A percentile compares a stretch with the other conserved stretches of the same genome.
Evolutionary conservation across 2,113 vertebrate genomes (phyloP).

Genomic region (Sporophila hypoxantha): DNA sequence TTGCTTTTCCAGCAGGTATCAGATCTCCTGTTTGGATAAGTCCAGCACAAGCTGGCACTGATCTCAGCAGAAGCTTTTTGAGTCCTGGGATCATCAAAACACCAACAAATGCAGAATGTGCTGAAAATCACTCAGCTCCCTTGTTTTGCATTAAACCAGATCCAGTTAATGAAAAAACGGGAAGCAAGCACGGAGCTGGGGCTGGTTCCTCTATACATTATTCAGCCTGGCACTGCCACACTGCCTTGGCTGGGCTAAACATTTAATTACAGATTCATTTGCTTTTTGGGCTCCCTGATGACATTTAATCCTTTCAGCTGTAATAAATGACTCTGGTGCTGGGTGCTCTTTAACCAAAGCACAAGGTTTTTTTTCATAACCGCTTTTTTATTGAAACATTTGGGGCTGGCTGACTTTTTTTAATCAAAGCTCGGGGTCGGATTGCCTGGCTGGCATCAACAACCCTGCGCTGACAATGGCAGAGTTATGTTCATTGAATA

Average conservation of each 20-base stretch:
- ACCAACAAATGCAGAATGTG: not conserved
- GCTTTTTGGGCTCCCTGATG: constrained; percentile 43
- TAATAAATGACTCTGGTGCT: constrained; percentile 22
- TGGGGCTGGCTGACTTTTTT: constrained; percentile 20
- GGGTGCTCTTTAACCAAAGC: constrained; percentile 45
- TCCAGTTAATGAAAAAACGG: not conserved
- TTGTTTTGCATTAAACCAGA: not conserved
- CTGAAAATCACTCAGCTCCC: not conserved
- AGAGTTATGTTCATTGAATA: constrained; percentile 34
- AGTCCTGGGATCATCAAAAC: not conserved
- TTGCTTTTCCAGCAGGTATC: constrained; percentile 1
- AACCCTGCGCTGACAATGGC: constrained; percentile 14
- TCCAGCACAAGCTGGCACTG: not conserved
- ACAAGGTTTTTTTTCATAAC: not conserved
- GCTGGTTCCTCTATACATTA: constrained; percentile 30
- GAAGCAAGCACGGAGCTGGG: not conserved
- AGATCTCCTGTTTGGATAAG: not conserved
- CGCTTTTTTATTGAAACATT: constrained; percentile 34
- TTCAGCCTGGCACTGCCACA: constrained; percentile 37
- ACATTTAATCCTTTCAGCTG: constrained; percentile 53
- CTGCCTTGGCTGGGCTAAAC: constrained; percentile 41
- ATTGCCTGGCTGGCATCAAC: constrained; percentile 33
- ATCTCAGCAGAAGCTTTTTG: not conserved
- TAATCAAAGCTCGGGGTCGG: constrained; percentile 31
- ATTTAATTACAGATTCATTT: constrained; percentile 52